Base-by-base conservation (phyloP, 2,888 invertebrate species). In the Eilema caniola region DNA sequence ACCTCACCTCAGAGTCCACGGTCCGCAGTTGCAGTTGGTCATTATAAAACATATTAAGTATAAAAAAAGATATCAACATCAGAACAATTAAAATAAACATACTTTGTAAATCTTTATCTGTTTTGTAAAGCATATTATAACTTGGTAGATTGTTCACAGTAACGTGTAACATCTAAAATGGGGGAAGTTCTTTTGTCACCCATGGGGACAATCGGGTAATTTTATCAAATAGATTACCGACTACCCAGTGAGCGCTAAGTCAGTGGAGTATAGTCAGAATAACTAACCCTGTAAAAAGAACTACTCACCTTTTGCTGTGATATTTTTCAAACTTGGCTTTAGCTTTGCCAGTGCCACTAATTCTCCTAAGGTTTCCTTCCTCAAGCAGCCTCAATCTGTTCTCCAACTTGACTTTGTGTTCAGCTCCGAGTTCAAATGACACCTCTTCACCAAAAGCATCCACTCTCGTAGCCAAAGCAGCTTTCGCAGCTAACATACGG, bases 381-480 rank as follows among this genome's bases (percentile, higher is more conserved):
- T 99, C 99, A 62, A 99, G 95, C 75, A 98, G 86, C 77, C 97
- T 92, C 67, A 99, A 89, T 70, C 97, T 96, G 2, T 96, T 95
- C 91, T 99, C 99, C 70, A 99, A 91, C 88, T 98, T 98, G 0
- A 98, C 98, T 88, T 98, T 97, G 88, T 99, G 98, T 84, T 98
- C 98, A 0, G 97, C 97, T 7, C 99, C 99, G 33, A 99, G 92
- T 76, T 98, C 98, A 82, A 97, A 97, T 0, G 94, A 95, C 0
- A 96, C 96, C 59, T 98, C 99, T 89, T 99, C 99, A 0, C 99
- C 99, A 25, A 99, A 96, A 0, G 99, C 99, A 92, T 99, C 99
- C 0, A 99, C 98, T 83, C 99, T 96, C 0, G 98, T 98, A 0
- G 98, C 98, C 47, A 99, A 91, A 0, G 99, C 96, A 0, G 99